Evolutionary conservation across 2,797 vertebrate genomes (phyloP), one percentile per base, ranked within the genome.

Genomic region (Schizopygopsis pylzovi): DNA sequence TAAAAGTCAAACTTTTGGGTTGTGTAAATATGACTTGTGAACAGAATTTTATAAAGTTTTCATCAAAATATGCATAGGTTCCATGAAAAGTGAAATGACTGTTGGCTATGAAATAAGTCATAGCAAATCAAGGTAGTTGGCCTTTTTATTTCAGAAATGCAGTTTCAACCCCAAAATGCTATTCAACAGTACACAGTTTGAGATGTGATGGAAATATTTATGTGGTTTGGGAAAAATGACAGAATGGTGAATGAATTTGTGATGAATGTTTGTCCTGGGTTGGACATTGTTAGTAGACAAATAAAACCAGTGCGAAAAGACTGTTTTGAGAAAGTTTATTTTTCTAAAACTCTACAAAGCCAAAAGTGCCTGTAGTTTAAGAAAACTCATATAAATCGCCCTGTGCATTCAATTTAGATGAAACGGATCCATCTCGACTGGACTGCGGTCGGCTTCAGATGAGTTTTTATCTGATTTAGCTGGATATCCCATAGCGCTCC

Each of bases 391-490:
- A 25, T 54, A 81, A 83, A 75, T 83, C 8, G 16, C 39, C 6
- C 10, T 65, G 13, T 65, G 13, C 61, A 39, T 79, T 70, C 49
- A 79, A 65, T 78, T 70, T 84, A 52, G 59, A 84, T 8, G 33
- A 67, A 78, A 70, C 12, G 1, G 22, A 77, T 75, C 71, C 43
- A 47, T 75, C 16, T 79, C 2, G n/a, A 78, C 61, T 45, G 39
- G 61, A 79, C 49, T 70, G 75, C 8, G 49, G 65, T 79, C 12
- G 52, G 37, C 39, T 70, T 79, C 25, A 16, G 39, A 79, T 41
- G 63, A 78, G 33, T 18, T 85, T 56, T 85, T 70, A 70, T 70
- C 79, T 81, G 79, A 81, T 81, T 54, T 70, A 20, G 49, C 16
- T 70, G 39, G 65, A 79, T 79, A 79, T 85, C 82, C 73, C 41